Conservation (phyloP, 2,113 vertebrate genomes). For the Bubo bubo region DNA sequence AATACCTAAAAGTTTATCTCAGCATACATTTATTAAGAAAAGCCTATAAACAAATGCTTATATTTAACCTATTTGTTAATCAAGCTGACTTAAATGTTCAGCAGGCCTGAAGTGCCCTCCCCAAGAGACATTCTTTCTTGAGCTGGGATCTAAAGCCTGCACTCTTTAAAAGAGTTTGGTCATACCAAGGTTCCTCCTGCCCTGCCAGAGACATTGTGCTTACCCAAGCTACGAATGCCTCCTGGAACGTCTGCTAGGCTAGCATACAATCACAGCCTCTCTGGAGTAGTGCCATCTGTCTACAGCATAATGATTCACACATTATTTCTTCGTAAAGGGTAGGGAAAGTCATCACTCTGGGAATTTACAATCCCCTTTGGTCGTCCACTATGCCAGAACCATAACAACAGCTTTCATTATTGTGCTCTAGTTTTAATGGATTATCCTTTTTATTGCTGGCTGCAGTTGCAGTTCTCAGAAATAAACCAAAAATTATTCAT, state of each 20-base stretch:
- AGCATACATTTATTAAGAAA: neutral
- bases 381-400: neutral
- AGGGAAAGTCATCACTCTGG: neutral
- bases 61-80: neutral
- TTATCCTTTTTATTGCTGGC: slow-evolving; percentile 48
- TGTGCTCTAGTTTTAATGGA: slow-evolving; percentile 48
- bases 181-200: neutral
- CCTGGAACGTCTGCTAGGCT: neutral
- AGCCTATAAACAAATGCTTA: neutral
- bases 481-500: slow-evolving; percentile 44
- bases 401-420: slow-evolving; percentile 15
- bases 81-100: neutral
- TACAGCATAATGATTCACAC: neutral
- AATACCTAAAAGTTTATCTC: neutral
- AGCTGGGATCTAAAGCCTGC: neutral
- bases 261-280: neutral
- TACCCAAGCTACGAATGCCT: neutral
- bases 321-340: neutral
- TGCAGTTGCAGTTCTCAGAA: slow-evolving; percentile 38
- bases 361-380: slow-evolving; percentile 41
- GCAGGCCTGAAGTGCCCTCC: neutral
- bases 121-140: neutral
- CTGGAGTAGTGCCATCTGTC: neutral
- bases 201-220: neutral
- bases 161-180: neutral